Evolutionary conservation across 1,140 invertebrate genomes (phyloP), one percentile per base, ranked within the genome.

Genomic region (Campoletis sonorensis): DNA sequence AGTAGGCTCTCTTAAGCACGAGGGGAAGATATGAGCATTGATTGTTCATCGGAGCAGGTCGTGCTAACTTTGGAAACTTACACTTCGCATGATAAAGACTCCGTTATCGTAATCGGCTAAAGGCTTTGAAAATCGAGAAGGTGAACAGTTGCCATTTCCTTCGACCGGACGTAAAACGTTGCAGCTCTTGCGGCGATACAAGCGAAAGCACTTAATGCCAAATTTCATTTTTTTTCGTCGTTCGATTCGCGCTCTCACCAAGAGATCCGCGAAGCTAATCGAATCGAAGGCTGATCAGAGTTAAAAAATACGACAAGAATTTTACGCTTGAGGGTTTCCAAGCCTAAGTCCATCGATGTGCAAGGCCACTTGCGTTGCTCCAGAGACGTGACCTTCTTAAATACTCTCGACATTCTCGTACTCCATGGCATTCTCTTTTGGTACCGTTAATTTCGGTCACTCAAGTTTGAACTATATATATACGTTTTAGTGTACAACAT

Each of bases 151-250:
- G 61, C 11, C 54, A 58, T 79, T 70, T 78, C 23, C 64, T 23
- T 68, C 40, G 26, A 64, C 64, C 33, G 58, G 80, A 76, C 70
- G 33, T 23, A 49, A 30, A 45, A 64, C n/a, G 49, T 73, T 37
- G 5, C 79, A n/a, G 18, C 27, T 37, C 26, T 64, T 45, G 40
- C 49, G 51, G 64, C 40, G 81, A 73, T 82, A 84, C 83, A 84
- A 82, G 83, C 81, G 64, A 84, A 84, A 84, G 83, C 84, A 83
- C 80, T 85, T 84, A 85, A 85, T 85, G 82, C 82, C 81, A 85
- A 70, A 85, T 85, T 85, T 81, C 83, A 84, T 83, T 84, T 54
- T 54, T 82, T 85, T 85, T 81, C 79, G 71, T 85, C 77, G 79
- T 79, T 83, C 79, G 76, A 82, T 26, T 58, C 68, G 61, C 37